A percentile compares a stretch with the other conserved stretches of the same genome.
phyloP scores from a whole-genome alignment of 2,113 vertebrate genomes.

The Aegithalos caudatus region DNA sequence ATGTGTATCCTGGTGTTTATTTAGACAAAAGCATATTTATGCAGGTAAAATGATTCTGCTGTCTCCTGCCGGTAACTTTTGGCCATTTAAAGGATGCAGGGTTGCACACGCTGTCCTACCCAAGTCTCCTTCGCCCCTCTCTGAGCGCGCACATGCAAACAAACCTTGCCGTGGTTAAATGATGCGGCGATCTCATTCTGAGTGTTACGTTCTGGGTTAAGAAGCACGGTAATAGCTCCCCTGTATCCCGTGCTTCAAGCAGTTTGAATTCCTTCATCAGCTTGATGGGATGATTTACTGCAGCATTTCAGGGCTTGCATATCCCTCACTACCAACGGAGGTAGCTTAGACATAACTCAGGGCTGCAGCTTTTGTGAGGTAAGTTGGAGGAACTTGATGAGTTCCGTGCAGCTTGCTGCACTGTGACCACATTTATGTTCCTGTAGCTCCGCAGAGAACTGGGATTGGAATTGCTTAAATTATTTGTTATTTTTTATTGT shows the following conservation, averaged over 20 bases:
- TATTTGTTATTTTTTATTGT: too few species aligned
- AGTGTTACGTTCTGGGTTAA: constrained; percentile 66
- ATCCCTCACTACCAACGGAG: neutral
- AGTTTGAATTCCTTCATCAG: constrained; percentile 68
- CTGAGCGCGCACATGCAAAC: neutral
- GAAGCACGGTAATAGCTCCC: constrained; percentile 62
- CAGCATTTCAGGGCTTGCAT: constrained; percentile 1
- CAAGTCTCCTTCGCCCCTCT: neutral
- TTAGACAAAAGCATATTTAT: neutral
- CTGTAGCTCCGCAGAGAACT: neutral
- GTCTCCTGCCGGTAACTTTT: neutral
- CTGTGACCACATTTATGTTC: neutral
- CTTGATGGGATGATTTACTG: constrained; percentile 70
- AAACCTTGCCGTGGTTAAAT: constrained; percentile 33
- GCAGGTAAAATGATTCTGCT: neutral
- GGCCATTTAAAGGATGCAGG: neutral
- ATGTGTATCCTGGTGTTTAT: neutral
- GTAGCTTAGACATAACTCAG: neutral
- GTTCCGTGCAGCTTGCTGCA: neutral
- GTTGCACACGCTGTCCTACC: neutral
- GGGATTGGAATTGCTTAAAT: neutral
- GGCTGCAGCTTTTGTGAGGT: neutral
- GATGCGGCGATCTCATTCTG: constrained; percentile 29
- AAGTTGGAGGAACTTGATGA: neutral
- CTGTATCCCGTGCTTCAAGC: constrained; percentile 42